Base-by-base conservation (phyloP, 1,140 invertebrate genomes). In the Cydia fagiglandana region DNA sequence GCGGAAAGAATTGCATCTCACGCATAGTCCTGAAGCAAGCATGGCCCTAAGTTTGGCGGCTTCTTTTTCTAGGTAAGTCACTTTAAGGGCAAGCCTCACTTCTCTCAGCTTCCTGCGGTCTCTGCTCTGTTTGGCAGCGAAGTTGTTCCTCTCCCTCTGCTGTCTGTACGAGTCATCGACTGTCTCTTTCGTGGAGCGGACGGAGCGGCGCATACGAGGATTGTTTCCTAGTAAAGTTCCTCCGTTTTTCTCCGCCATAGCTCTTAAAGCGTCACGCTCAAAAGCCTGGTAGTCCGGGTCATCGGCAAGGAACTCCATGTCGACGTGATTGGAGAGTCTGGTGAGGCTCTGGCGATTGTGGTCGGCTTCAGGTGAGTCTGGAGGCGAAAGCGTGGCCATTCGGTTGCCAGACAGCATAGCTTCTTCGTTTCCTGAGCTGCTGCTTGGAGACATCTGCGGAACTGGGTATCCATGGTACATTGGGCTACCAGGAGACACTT, bases 41-140 rank as follows among this genome's bases (percentile, higher is more conserved):
- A 96, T 94, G 75, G 94, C 94, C 34, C 94, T 94, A 28, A 97
- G 87, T 85, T 94, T 94, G 2, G 95, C 84, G 79, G 97, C 96
- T 91, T 98, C 96, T 66, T 96, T 95, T 92, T 99, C 97, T 4
- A 99, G 93, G 79, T 96, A 98, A 0, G 96, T 96, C 0, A 97
- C 97, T 74, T 97, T 93, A 45, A 99, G 96, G 0, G 98, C 97
- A 17, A 99, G 97, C 85, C 98, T 97, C 76, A 99, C 97, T 87
- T 99, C 98, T 86, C 99, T 98, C 13, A 96, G 95, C 81, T 98
- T 94, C 75, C 98, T 94, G 0, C 97, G 96, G 83, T 99, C 98
- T 53, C 98, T 94, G 0, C 98, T 99, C 75, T 98, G 94, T 89
- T 99, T 99, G 0, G 98, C 98, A 0, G 98, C 98, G 80, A 97